Conservation (phyloP, 2,888 invertebrate species). For the Reticulitermes lucifugus region DNA sequence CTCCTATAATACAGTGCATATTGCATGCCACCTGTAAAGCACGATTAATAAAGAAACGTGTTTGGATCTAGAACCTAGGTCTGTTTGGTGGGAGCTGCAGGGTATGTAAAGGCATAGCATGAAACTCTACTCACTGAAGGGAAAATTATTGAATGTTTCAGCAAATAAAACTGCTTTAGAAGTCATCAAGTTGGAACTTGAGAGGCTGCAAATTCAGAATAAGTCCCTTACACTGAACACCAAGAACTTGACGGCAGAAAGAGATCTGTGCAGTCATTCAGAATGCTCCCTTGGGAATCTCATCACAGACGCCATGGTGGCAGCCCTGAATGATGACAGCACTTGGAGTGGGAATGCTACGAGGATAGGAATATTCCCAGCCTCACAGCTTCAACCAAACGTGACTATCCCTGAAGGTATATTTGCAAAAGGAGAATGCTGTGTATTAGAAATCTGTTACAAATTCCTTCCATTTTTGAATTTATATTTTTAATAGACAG, state of each 20-base stretch:
- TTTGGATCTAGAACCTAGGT: too few species aligned
- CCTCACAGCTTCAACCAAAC: background rate
- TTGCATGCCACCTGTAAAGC: too few species aligned
- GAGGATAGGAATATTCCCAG: background rate
- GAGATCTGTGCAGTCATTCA: background rate
- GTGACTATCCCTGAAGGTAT: background rate
- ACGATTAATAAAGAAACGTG: too few species aligned
- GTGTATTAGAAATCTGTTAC: too few species aligned
- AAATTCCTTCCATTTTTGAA: too few species aligned
- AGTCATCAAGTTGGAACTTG: background rate
- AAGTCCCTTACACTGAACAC: background rate
- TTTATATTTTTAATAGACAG: too few species aligned
- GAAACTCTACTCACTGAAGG: too few species aligned
- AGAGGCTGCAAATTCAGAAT: background rate
- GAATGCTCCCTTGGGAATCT: conserved; percentile 19
- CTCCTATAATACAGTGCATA: too few species aligned
- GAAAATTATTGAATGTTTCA: background rate
- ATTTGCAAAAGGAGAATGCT: background rate
- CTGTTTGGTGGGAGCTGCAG: too few species aligned
- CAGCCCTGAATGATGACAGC: background rate
- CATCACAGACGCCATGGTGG: conserved; percentile 12
- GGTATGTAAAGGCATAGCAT: too few species aligned
- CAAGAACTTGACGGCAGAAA: conserved; percentile 15
- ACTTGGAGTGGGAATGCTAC: background rate
- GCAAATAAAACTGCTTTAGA: background rate